A percentile compares a stretch with the other conserved stretches of the same genome.
These are phyloP conservation scores for Catagonus wagneri DNA, from an alignment of 2,113 vertebrate genomes.

Conservation along the genomic window DNA sequence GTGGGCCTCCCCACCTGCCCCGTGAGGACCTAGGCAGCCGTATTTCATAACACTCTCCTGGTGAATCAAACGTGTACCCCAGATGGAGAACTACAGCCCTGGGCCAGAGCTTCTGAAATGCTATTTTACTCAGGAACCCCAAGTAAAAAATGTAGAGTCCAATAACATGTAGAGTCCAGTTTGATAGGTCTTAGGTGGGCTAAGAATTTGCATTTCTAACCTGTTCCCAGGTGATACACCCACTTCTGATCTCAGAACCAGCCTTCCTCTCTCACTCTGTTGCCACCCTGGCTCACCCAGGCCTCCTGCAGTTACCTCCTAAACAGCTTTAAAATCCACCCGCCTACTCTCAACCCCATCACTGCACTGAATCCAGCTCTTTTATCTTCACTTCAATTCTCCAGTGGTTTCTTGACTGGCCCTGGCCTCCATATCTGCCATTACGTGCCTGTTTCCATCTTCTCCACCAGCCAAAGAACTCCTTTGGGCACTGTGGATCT, in stretches of 20 bases:
- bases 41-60: neutral
- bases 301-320: neutral
- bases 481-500: neutral
- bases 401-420: neutral
- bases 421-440: neutral
- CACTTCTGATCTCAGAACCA: neutral
- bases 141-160: neutral
- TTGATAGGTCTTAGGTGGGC: neutral
- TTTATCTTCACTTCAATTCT: neutral
- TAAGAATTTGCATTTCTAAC: neutral
- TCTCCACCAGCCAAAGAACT: neutral
- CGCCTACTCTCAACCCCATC: accelerated
- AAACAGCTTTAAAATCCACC: neutral
- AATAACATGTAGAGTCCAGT: neutral
- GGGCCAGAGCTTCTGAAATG: neutral
- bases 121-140: neutral
- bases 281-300: neutral
- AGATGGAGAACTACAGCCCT: neutral
- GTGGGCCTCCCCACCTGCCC: neutral
- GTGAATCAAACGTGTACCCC: neutral
- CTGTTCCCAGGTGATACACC: neutral
- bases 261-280: neutral
- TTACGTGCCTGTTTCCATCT: neutral
- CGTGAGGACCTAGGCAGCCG: neutral
- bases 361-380: neutral